These are phyloP conservation scores for Therioaphis trifolii DNA, from an alignment of 2,888 invertebrate genomes.

Conservation along the genomic window DNA sequence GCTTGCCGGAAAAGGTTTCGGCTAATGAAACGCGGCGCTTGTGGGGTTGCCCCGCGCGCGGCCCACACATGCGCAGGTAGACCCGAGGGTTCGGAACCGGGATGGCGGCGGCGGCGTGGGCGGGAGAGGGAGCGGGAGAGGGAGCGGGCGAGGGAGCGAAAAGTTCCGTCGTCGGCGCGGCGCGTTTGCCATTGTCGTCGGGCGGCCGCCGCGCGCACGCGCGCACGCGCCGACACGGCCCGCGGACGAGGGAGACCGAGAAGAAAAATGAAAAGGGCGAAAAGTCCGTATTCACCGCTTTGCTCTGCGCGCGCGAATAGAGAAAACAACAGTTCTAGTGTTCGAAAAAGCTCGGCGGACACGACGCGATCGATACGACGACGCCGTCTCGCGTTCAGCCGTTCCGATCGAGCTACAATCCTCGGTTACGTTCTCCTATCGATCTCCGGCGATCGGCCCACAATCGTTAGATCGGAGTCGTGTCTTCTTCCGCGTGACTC, in stretches of 20 bases:
- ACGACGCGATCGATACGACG: too few relatives aligned
- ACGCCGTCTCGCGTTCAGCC: too few relatives aligned
- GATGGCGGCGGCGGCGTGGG: background rate
- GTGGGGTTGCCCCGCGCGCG: conserved; percentile 54
- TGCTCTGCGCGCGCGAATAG: too few relatives aligned
- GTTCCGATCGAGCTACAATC: too few relatives aligned
- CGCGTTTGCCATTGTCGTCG: background rate
- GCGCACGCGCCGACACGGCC: background rate
- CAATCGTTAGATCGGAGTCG: too few relatives aligned
- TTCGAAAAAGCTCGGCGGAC: too few relatives aligned
- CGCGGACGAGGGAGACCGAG: background rate
- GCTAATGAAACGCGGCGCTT: conserved; percentile 59
- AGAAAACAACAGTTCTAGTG: background rate
- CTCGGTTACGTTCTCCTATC: too few relatives aligned
- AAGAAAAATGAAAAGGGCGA: too few relatives aligned
- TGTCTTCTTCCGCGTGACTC: too few relatives aligned
- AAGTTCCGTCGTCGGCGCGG: background rate
- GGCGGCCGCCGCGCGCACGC: background rate
- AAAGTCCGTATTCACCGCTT: too few relatives aligned
- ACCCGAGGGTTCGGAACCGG: background rate
- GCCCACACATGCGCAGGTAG: conserved; percentile 48
- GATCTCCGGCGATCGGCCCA: too few relatives aligned
- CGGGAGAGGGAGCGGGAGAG: background rate
- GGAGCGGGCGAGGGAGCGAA: background rate
- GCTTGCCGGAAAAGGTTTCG: conserved; percentile 59